Evolutionary conservation across 2,113 vertebrate genomes (phyloP).

Genomic region (Nothoprocta perdicaria): DNA sequence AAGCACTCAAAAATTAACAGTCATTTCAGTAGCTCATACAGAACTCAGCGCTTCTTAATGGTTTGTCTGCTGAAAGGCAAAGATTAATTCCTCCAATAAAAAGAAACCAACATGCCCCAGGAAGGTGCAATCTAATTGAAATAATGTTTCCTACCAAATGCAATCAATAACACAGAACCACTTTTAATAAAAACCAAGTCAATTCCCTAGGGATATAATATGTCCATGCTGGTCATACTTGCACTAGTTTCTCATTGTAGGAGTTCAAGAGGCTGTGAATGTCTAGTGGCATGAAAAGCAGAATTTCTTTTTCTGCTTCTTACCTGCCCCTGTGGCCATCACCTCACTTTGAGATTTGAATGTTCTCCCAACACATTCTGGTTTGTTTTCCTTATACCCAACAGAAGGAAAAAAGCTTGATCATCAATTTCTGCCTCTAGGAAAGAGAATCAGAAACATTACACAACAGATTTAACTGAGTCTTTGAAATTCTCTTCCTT

Average conservation of each 20-base stretch:
- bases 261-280: background rate
- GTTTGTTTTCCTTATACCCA: accelerated
- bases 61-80: background rate
- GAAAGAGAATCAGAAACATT: background rate
- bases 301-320: background rate
- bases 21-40: background rate
- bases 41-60: constrained; percentile 6
- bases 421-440: background rate
- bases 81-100: constrained; percentile 36
- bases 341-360: background rate
- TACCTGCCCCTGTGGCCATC: background rate
- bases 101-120: background rate
- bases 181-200: background rate
- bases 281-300: background rate
- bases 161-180: background rate
- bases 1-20: constrained; percentile 42
- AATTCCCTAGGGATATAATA: background rate
- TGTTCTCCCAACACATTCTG: background rate
- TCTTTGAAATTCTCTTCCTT: background rate
- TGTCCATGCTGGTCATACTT: no score
- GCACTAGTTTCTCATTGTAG: background rate
- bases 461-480: background rate
- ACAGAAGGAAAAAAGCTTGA: background rate
- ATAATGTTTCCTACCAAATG: background rate
- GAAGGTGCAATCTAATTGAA: background rate